Percentiles rank a stretch among this genome's conserved stretches.
phyloP scores from a whole-genome alignment of 1,140 invertebrate genomes.

The Drosophila santomea region DNA sequence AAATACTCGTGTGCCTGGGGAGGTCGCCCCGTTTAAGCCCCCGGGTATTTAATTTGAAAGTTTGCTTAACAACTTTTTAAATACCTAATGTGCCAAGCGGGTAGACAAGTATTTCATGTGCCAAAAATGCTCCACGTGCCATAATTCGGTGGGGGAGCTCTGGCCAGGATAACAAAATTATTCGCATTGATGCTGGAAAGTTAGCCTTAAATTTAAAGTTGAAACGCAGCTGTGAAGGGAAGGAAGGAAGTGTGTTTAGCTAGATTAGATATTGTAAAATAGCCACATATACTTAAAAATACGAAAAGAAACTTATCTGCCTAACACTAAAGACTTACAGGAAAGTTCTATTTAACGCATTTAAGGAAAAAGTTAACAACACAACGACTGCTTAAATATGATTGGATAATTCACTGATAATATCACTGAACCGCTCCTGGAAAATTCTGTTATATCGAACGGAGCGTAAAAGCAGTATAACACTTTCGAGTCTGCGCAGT shows the following conservation, averaged over 20 bases:
- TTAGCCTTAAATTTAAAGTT: neutral
- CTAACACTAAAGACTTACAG: no score
- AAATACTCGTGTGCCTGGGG: slow-evolving; percentile 26
- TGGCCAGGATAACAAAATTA: neutral
- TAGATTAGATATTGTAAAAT: no score
- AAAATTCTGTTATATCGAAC: slow-evolving; percentile 36
- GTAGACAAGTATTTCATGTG: slow-evolving; percentile 47
- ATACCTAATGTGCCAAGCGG: slow-evolving; percentile 55
- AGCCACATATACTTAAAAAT: no score
- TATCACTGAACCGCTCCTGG: slow-evolving; percentile 43
- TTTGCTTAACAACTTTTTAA: slow-evolving; percentile 76
- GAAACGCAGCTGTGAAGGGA: neutral
- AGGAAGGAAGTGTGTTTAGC: no score
- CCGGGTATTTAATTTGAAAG: slow-evolving; percentile 70
- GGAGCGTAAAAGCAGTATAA: slow-evolving; percentile 34
- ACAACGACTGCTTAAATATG: no score
- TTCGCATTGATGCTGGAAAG: neutral
- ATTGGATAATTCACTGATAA: no score
- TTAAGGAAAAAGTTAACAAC: neutral
- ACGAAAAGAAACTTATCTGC: no score
- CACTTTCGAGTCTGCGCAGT: slow-evolving; percentile 56
- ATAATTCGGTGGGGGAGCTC: neutral
- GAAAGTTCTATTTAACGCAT: neutral
- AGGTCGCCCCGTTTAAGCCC: slow-evolving; percentile 62
- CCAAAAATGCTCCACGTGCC: slow-evolving; percentile 33